Percentiles rank a stretch among this genome's conserved stretches.
Conservation (phyloP, 2,113 vertebrate genomes). For the Menura novaehollandiae region DNA sequence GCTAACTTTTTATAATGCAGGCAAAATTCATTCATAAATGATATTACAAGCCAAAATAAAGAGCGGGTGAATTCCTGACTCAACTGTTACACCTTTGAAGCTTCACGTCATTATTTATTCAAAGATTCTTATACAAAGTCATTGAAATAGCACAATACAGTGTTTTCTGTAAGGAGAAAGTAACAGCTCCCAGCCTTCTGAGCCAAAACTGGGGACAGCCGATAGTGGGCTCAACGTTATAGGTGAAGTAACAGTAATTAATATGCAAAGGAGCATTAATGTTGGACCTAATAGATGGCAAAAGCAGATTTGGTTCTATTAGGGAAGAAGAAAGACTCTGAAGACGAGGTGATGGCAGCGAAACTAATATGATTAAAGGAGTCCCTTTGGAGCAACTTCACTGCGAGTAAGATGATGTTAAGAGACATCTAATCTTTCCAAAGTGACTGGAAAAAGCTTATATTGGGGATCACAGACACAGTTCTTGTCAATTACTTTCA, state of each 20-base stretch:
- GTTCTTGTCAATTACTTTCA: conserved; percentile 40
- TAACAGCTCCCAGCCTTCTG: neutral
- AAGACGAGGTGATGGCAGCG: conserved; percentile 29
- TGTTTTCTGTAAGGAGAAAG: neutral
- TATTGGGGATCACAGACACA: conserved; percentile 36
- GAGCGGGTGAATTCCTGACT: neutral
- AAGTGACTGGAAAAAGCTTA: conserved; percentile 55
- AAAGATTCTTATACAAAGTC: neutral
- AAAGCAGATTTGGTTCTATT: conserved; percentile 53
- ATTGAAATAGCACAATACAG: neutral
- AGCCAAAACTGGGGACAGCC: neutral
- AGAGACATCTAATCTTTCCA: conserved; percentile 63
- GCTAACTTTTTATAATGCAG: neutral
- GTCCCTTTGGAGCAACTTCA: conserved; percentile 45
- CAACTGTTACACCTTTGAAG: neutral
- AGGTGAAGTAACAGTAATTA: conserved; percentile 18
- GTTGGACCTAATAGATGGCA: conserved; percentile 45
- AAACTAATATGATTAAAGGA: conserved; percentile 62
- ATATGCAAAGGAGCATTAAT: conserved; percentile 49
- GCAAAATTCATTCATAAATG: neutral
- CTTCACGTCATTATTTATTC: neutral
- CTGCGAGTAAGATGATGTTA: conserved; percentile 38
- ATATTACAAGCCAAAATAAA: neutral
- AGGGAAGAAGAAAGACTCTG: conserved; percentile 44
- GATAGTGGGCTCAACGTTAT: neutral